phyloP scores from a whole-genome alignment of 35 echinoderm and acorn worm species.

The Heliocidaris erythrogramma region DNA sequence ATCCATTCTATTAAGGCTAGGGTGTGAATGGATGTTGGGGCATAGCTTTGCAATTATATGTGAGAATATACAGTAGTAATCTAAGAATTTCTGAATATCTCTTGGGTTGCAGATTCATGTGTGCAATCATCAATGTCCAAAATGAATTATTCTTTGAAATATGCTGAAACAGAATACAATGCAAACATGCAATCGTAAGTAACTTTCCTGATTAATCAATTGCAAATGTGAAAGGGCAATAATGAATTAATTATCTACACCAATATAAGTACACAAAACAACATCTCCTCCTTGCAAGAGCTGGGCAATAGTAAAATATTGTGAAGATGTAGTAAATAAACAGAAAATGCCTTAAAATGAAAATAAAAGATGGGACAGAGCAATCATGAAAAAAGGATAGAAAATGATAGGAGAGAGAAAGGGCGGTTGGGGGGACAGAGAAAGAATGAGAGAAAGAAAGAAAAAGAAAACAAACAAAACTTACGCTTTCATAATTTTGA shows the following conservation, averaged over 20 bases:
- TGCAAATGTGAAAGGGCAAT: neutral
- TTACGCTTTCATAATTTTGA: conserved; percentile 99
- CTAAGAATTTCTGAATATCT: neutral
- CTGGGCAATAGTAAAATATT: neutral
- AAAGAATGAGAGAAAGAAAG: neutral
- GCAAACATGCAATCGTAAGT: neutral
- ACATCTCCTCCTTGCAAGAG: neutral
- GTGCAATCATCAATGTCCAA: neutral
- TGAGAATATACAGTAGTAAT: neutral
- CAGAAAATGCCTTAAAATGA: too few species aligned
- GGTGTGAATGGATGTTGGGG: neutral
- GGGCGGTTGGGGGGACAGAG: neutral
- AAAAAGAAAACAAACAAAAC: neutral
- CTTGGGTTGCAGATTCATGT: neutral
- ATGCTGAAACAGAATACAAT: neutral
- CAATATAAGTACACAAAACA: neutral
- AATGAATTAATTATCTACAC: neutral
- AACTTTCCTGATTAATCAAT: neutral
- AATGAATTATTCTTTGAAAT: neutral
- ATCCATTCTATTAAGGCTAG: neutral
- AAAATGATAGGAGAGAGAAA: neutral
- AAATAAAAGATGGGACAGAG: too few species aligned
- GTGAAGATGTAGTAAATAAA: neutral
- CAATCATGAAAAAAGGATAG: neutral
- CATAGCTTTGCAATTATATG: too few species aligned